phyloP scores from a whole-genome alignment of 2,113 vertebrate genomes.

The Stercorarius parasiticus region DNA sequence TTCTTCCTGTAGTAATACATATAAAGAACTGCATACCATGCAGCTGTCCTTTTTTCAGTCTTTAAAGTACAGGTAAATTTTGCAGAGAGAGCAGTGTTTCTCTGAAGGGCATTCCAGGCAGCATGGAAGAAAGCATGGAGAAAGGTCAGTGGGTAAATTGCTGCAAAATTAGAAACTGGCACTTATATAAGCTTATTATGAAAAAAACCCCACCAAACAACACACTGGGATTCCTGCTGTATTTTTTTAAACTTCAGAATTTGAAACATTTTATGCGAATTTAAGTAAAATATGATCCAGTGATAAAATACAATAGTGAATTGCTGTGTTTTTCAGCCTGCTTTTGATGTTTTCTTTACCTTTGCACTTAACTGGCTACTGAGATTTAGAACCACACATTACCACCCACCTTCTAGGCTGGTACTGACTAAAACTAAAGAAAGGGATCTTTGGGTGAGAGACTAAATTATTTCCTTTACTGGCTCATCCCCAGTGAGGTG shows the following conservation, averaged over 20 bases:
- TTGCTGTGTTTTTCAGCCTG: conserved; percentile 48
- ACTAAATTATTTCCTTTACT: conserved; percentile 63
- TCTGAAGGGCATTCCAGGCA: neutral
- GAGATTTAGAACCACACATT: conserved; percentile 28
- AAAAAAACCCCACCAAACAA: neutral
- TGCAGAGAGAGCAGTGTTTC: neutral
- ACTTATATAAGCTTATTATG: conserved; percentile 41
- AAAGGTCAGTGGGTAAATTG: conserved; percentile 5
- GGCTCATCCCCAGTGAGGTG: conserved; percentile 23
- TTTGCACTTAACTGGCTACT: conserved; percentile 27
- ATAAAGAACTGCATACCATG: neutral
- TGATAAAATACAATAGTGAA: conserved; percentile 67
- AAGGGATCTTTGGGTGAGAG: conserved; percentile 17
- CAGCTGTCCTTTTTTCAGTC: neutral
- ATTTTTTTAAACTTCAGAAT: conserved; percentile 59
- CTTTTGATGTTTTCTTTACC: conserved; percentile 66
- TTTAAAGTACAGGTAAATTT: neutral
- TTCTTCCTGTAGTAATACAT: neutral
- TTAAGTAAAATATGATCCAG: conserved; percentile 64
- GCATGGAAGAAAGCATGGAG: neutral
- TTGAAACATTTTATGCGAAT: conserved; percentile 54
- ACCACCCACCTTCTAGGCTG: conserved; percentile 59
- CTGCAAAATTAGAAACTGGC: conserved; percentile 52
- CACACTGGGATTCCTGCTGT: conserved; percentile 41
- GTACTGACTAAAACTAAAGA: conserved; percentile 56